Evolutionary conservation across 1,140 invertebrate genomes (phyloP), one percentile per base, ranked within the genome.

Genomic region (Goniozus legneri): DNA sequence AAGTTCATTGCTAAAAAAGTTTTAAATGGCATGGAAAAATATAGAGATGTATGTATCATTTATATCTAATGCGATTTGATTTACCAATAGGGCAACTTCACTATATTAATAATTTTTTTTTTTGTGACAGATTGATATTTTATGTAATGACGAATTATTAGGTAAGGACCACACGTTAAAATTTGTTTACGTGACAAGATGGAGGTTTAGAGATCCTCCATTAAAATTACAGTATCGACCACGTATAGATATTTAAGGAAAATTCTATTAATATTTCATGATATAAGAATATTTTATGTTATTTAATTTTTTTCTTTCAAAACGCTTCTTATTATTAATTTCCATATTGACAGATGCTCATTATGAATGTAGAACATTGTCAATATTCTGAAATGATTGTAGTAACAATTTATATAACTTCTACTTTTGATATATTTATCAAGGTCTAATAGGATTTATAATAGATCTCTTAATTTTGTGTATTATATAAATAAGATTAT

Each of bases 121-220:
- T 62, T 54, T 68, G 65, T 78, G 78, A 39, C 76, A 94, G 89
- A 91, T 98, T 75, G 97, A 99, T 78, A 95, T 99, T 67, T 80
- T 98, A 66, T 99, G 96, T 78, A 98, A 98, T 80, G 90, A 98
- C 71, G 95, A 99, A 81, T 79, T 98, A 50, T 76, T 99, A 69
- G 97, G 96, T 31, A 98, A 98, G 76, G 96, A 99, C 75, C 97
- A 98, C 71, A 98, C 95, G 24, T 79, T 99, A 42, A 98, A 98
- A 77, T 99, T 99, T 79, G 95, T 99, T 22, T 93, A 91, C 66
- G 91, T 98, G 12, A 99, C 97, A 27, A 81, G 95, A 62, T 98
- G 96, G 95, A 84, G 95, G 77, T 94, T 95, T 77, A 85, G 92
- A 60, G 92, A 92, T 69, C 90, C 90, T 36, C 91, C 91, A 1